Evolutionary conservation across 2,888 invertebrate genomes (phyloP).

Genomic region (Gymnoscelis rufifasciata): DNA sequence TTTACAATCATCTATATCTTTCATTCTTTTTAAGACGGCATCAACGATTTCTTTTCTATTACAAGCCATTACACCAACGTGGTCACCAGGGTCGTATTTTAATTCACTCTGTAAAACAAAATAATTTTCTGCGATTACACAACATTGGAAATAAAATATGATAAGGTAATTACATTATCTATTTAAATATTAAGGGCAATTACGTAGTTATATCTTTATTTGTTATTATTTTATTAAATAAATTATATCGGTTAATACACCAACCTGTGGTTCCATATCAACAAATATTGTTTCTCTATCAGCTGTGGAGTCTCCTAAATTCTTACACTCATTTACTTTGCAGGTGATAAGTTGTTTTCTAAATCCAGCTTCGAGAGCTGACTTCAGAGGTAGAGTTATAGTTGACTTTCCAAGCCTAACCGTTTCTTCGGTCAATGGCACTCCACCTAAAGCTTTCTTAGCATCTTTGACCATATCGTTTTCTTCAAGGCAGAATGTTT

Average conservation of each 20-base stretch:
- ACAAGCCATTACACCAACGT: slow-evolving; percentile 92
- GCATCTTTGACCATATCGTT: slow-evolving; percentile 90
- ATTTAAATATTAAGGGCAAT: too few relatives aligned
- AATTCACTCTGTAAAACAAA: slow-evolving; percentile 65
- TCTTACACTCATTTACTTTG: slow-evolving; percentile 74
- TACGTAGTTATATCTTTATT: too few relatives aligned
- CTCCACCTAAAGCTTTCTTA: slow-evolving; percentile 85
- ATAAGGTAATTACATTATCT: too few relatives aligned
- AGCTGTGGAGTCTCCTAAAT: slow-evolving; percentile 78
- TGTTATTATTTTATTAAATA: too few relatives aligned
- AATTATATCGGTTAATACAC: too few relatives aligned
- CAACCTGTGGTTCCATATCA: slow-evolving; percentile 70
- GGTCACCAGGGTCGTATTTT: slow-evolving; percentile 93
- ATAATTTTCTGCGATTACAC: neutral
- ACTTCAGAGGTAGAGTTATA: slow-evolving; percentile 41
- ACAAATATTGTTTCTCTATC: slow-evolving; percentile 80
- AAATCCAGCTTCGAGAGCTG: slow-evolving; percentile 53
- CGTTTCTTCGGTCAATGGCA: slow-evolving; percentile 85
- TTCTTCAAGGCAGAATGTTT: slow-evolving; percentile 94
- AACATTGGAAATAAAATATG: too few relatives aligned
- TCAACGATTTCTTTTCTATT: slow-evolving; percentile 89
- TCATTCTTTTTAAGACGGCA: slow-evolving; percentile 83
- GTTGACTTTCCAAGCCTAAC: slow-evolving; percentile 83
- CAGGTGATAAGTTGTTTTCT: slow-evolving; percentile 70
- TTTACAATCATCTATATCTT: slow-evolving; percentile 83